Evolutionary conservation across 2,113 vertebrate genomes (phyloP).

Genomic region (Willisornis vidua): DNA sequence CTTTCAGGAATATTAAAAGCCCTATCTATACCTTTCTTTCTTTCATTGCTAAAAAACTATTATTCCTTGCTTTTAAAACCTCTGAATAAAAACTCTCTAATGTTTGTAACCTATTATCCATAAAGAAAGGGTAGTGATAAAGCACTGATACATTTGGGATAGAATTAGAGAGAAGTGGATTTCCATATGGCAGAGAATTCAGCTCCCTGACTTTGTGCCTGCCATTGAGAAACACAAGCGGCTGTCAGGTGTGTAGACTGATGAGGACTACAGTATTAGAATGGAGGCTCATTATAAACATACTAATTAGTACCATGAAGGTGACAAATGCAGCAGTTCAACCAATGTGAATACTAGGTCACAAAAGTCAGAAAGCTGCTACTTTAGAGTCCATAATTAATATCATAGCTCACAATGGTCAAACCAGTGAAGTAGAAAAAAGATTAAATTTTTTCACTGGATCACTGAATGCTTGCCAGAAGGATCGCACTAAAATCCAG

Average conservation of each 20-base stretch:
- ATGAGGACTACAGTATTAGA: neutral
- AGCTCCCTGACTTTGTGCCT: neutral
- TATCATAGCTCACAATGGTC: neutral
- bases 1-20: neutral
- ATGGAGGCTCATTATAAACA: neutral
- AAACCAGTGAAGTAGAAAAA: slow-evolving; percentile 38
- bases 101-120: neutral
- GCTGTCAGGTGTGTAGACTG: neutral
- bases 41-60: neutral
- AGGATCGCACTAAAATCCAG: slow-evolving; percentile 25
- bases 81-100: neutral
- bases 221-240: neutral
- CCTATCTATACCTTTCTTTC: neutral
- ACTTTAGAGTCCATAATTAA: slow-evolving; percentile 10
- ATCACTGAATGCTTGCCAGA: neutral
- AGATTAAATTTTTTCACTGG: slow-evolving; percentile 48
- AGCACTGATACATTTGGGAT: neutral
- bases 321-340: slow-evolving; percentile 12
- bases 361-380: neutral
- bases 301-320: slow-evolving; percentile 15
- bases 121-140: neutral
- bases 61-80: neutral
- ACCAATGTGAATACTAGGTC: slow-evolving; percentile 12
- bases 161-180: neutral
- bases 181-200: neutral